Conservation (phyloP, 2,888 invertebrate genomes). For the Leucophenga maculata region DNA sequence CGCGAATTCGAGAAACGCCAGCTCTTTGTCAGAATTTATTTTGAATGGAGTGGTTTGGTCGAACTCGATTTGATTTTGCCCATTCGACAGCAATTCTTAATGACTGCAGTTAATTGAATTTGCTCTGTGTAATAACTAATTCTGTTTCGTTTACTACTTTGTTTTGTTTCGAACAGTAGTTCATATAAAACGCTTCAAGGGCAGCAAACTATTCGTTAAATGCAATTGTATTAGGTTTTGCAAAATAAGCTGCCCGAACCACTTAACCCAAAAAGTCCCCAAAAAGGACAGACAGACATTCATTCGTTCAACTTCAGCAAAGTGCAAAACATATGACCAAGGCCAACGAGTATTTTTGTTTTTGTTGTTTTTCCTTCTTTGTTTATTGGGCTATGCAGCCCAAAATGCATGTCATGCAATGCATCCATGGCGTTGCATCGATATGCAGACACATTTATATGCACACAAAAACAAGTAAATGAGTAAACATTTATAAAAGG, state of each 20-base stretch:
- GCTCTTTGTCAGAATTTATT: too few species aligned
- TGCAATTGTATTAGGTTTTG: background rate
- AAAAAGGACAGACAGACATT: constrained; percentile 14
- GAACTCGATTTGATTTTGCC: too few species aligned
- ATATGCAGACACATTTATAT: too few species aligned
- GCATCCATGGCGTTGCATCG: background rate
- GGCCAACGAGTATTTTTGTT: constrained; percentile 8
- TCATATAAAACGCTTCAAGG: background rate
- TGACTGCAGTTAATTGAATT: too few species aligned
- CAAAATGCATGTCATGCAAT: background rate
- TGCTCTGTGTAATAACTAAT: too few species aligned
- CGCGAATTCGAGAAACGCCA: too few species aligned
- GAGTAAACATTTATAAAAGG: background rate
- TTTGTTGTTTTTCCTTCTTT: background rate
- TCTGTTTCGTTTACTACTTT: background rate
- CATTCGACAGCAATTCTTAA: too few species aligned
- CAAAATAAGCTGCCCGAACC: background rate
- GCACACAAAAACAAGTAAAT: background rate
- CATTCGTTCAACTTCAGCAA: background rate
- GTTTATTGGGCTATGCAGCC: too few species aligned
- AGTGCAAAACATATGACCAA: constrained; percentile 11
- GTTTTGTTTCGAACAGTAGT: too few species aligned
- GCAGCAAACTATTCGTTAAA: background rate
- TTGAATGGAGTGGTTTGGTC: too few species aligned
- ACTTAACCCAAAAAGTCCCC: constrained; percentile 15